Evolutionary conservation across 2,113 vertebrate species (phyloP).

Genomic region (Strigops habroptila): DNA sequence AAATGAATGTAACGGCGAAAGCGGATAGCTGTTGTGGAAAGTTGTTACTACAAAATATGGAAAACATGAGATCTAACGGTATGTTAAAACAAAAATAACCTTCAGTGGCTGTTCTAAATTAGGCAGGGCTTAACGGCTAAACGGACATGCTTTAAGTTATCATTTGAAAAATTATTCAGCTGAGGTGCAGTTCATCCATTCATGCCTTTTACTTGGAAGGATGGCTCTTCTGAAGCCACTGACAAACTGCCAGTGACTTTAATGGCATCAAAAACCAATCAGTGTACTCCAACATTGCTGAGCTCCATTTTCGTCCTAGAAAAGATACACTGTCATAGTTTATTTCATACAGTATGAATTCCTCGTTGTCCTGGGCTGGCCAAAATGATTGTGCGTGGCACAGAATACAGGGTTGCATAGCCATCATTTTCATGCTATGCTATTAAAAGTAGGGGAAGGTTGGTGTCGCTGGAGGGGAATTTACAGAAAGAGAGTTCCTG

Average conservation of each 20-base stretch:
- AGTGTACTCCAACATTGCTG: not conserved
- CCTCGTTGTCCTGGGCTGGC: not conserved
- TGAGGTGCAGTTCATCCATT: not conserved
- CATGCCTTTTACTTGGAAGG: not conserved
- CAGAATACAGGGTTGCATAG: not conserved
- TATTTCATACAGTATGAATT: not conserved
- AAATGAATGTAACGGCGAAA: not conserved
- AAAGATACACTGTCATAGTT: not conserved
- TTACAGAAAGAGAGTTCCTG: not conserved
- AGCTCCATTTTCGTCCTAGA: not conserved
- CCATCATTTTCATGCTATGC: not conserved
- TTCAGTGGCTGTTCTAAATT: not conserved
- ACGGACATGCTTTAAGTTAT: not conserved
- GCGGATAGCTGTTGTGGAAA: not conserved
- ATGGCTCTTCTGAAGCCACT: not conserved
- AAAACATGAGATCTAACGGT: not conserved
- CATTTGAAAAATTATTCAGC: not conserved
- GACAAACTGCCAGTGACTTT: not conserved
- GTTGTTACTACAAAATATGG: not conserved
- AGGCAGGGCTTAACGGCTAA: not conserved
- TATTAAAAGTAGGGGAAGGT: not conserved
- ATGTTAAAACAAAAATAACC: slow-evolving; percentile 1
- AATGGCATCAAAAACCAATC: not conserved
- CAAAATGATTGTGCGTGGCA: not conserved
- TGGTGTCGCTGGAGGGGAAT: not conserved